A percentile compares a stretch with the other conserved stretches of the same genome.
Conservation (phyloP, 1,140 invertebrate genomes). For the Physella acuta region DNA sequence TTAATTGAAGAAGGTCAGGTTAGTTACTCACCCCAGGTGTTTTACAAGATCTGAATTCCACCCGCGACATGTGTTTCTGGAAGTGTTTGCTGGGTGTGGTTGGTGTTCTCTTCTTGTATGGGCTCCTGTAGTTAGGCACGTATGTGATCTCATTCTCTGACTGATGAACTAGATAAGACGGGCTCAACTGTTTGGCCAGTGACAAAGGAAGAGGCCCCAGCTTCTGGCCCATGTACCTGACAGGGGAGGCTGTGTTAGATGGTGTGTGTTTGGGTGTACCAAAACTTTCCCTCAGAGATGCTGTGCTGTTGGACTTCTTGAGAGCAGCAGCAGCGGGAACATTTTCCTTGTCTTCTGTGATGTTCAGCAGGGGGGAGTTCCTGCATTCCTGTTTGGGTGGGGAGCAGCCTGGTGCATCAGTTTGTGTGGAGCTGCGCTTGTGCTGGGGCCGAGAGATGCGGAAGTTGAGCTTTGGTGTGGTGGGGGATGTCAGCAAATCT, state of each 20-base stretch:
- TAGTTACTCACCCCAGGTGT: background rate
- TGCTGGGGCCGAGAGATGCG: background rate
- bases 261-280: background rate
- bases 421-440: background rate
- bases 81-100: background rate
- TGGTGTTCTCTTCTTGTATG: background rate
- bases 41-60: background rate
- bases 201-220: background rate
- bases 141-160: slow-evolving; percentile 14
- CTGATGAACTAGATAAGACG: background rate
- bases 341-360: background rate
- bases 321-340: background rate
- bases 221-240: too few species aligned
- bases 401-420: background rate
- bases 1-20: too few species aligned
- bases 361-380: background rate
- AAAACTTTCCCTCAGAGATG: background rate
- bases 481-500: slow-evolving; percentile 1
- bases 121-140: background rate
- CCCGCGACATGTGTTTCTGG: background rate
- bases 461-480: background rate
- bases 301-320: background rate
- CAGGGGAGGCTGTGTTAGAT: too few species aligned
- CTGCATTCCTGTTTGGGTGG: slow-evolving; percentile 10
- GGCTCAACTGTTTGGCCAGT: background rate